Evolutionary conservation across 2,113 vertebrate genomes (phyloP).

Genomic region (Cyrtonyx montezumae): DNA sequence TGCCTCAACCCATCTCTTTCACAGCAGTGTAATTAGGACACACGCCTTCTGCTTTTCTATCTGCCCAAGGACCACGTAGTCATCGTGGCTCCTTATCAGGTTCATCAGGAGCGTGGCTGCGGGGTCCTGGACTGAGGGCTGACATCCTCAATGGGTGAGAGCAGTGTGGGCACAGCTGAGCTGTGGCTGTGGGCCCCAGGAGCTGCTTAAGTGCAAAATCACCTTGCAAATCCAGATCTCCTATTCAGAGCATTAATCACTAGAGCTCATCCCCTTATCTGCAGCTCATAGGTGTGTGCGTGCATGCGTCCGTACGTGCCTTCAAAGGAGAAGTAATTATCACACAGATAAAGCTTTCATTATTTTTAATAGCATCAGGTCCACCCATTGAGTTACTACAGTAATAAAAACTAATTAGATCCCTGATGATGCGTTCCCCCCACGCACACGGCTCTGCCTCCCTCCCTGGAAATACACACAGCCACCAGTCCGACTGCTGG

Average conservation of each 20-base stretch:
- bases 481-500: not conserved
- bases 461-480: not conserved
- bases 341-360: not conserved
- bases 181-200: too few species aligned
- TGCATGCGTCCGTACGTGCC: rapidly evolving
- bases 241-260: not conserved
- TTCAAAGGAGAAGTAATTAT: conserved; percentile 9
- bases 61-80: not conserved
- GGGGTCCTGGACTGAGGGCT: rapidly evolving
- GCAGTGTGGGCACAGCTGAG: not conserved
- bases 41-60: not conserved
- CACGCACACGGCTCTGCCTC: not conserved
- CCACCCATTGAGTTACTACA: conserved; percentile 15
- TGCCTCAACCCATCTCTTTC: not conserved
- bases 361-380: conserved; percentile 32
- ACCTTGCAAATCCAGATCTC: not conserved
- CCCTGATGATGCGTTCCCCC: not conserved
- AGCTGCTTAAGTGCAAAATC: not conserved
- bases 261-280: not conserved
- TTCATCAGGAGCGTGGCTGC: not conserved
- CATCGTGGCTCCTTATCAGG: not conserved
- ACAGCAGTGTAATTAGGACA: not conserved
- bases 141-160: rapidly evolving
- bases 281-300: not conserved
- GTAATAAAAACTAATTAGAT: conserved; percentile 46